Percentiles rank a stretch among this genome's conserved stretches.
Conservation (phyloP, 2,888 invertebrate species). For the Drepanosiphum platanoidis region DNA sequence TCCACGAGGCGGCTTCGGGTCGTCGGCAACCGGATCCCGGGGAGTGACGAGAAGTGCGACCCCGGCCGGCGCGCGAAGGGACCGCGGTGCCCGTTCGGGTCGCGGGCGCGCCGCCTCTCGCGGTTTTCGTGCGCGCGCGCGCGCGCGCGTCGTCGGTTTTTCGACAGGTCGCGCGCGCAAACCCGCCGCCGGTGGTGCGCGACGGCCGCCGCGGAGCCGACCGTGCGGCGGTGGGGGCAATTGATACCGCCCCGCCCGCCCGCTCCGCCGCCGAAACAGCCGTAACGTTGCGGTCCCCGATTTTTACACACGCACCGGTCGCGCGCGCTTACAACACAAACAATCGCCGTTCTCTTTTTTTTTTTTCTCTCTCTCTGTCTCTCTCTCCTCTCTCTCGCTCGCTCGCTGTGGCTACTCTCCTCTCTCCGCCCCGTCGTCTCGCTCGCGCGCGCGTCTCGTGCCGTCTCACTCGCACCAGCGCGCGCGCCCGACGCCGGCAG, state of each 20-base stretch:
- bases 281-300: slow-evolving; percentile 52
- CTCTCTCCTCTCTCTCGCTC: background rate
- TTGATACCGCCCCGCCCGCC: background rate
- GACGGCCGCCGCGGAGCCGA: background rate
- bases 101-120: background rate
- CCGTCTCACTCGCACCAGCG: slow-evolving; percentile 25
- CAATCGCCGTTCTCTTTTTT: slow-evolving; percentile 37
- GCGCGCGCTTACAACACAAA: slow-evolving; percentile 34
- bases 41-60: background rate
- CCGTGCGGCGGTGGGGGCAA: slow-evolving; percentile 13
- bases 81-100: no score
- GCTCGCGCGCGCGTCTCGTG: slow-evolving; percentile 34
- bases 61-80: background rate
- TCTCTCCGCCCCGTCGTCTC: background rate
- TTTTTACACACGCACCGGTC: slow-evolving; percentile 31
- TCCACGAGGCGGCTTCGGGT: background rate
- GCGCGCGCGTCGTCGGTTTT: background rate
- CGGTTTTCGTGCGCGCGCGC: background rate
- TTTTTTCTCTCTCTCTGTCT: background rate
- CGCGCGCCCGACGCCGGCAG: background rate
- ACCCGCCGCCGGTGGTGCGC: background rate
- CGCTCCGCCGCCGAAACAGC: slow-evolving; percentile 7
- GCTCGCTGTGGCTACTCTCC: background rate
- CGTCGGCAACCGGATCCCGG: background rate
- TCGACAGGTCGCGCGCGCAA: background rate